phyloP scores from a whole-genome alignment of 2,113 vertebrate species.

The Terrapene triunguis region DNA sequence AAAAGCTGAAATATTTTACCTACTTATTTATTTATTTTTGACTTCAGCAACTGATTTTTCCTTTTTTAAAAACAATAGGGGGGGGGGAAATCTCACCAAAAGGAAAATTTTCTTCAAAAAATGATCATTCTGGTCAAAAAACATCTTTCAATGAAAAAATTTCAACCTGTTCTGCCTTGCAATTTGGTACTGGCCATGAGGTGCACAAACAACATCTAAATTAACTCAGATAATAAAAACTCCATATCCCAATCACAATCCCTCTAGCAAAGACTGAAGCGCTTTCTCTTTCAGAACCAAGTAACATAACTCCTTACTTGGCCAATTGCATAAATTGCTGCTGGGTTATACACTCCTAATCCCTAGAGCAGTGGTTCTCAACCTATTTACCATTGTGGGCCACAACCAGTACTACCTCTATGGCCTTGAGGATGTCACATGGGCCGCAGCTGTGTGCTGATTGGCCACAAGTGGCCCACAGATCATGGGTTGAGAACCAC shows the following conservation, averaged over 20 bases:
- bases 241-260: rapidly evolving
- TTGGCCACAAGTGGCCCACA: too few relatives aligned
- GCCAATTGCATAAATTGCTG: rapidly evolving
- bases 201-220: background rate
- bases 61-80: background rate
- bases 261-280: rapidly evolving
- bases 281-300: too few relatives aligned
- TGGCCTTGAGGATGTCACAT: too few relatives aligned
- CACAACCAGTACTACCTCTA: too few relatives aligned
- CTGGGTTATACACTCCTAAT: rapidly evolving
- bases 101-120: background rate
- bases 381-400: too few relatives aligned
- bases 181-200: background rate
- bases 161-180: background rate
- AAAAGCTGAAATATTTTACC: background rate
- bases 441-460: too few relatives aligned
- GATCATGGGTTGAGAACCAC: too few relatives aligned
- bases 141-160: background rate
- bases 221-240: background rate
- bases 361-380: background rate
- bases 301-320: background rate
- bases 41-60: background rate
- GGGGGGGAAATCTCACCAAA: background rate
- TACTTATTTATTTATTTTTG: background rate
- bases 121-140: background rate